A percentile compares a stretch with the other conserved stretches of the same genome.
Conservation (phyloP, 35 echinoderm and acorn worm genomes). For the Antedon bifida region DNA sequence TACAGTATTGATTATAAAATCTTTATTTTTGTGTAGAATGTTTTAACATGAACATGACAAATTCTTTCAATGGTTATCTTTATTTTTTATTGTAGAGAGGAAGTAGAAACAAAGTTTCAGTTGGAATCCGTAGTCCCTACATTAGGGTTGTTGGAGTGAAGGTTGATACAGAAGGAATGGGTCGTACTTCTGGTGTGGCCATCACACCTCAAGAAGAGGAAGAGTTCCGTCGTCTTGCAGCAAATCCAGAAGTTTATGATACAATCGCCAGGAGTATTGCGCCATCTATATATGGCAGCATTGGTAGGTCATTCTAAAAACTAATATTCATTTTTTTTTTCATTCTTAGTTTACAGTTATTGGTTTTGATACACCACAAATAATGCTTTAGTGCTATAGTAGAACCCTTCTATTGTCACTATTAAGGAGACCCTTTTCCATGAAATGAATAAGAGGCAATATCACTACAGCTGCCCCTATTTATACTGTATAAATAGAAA, state of each 20-base stretch:
- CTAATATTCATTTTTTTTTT: no score
- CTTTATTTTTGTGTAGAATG: no score
- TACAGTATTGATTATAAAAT: no score
- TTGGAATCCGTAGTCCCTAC: slow-evolving; percentile 73
- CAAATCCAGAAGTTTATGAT: slow-evolving; percentile 82
- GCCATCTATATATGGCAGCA: slow-evolving; percentile 93
- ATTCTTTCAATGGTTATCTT: not conserved
- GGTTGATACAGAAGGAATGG: slow-evolving; percentile 64
- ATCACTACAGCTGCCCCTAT: no score
- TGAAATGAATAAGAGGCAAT: no score
- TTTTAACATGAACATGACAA: no score
- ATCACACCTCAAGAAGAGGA: slow-evolving; percentile 81
- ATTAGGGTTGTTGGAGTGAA: slow-evolving; percentile 72
- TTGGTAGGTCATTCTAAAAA: slow-evolving; percentile 30
- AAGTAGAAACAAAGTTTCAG: slow-evolving; percentile 53
- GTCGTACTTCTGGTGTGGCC: slow-evolving; percentile 38
- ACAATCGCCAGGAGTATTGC: slow-evolving; percentile 77
- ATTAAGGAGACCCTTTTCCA: no score
- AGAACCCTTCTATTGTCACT: no score
- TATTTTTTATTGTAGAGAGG: slow-evolving; percentile 32
- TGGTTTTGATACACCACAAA: no score
- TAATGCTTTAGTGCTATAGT: no score
- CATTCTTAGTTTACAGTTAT: no score
- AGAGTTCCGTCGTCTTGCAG: slow-evolving; percentile 67
- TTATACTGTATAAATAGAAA: no score